These are phyloP conservation scores for Larimichthys polyactis DNA, from an alignment of 2,113 vertebrate genomes.

Conservation along the genomic window DNA sequence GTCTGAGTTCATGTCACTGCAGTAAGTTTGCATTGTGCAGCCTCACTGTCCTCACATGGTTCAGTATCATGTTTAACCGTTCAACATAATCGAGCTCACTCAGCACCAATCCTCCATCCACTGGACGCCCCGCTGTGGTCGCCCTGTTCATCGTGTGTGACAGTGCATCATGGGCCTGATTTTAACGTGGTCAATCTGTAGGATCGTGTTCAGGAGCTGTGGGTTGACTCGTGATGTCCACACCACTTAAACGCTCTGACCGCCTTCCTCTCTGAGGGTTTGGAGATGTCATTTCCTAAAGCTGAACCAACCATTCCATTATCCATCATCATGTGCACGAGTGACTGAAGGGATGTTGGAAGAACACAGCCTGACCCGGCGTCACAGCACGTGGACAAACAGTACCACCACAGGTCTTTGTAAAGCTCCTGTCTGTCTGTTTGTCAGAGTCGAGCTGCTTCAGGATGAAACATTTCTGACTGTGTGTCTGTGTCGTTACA, in stretches of 20 bases:
- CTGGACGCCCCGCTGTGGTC: neutral
- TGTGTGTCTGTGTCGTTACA: too few relatives aligned
- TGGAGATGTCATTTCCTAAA: constrained; percentile 11
- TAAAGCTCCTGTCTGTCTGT: neutral
- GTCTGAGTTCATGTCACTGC: too few relatives aligned
- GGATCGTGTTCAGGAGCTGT: constrained; percentile 2
- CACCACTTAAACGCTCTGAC: constrained; percentile 1
- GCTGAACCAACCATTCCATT: neutral
- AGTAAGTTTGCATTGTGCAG: too few relatives aligned
- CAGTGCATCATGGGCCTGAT: constrained; percentile 41
- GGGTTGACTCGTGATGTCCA: constrained; percentile 3
- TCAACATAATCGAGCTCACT: neutral
- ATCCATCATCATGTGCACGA: neutral
- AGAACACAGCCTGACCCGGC: neutral
- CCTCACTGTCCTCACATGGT: too few relatives aligned
- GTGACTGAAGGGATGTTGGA: neutral
- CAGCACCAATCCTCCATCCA: neutral
- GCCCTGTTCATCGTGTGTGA: constrained; percentile 48
- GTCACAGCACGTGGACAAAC: neutral
- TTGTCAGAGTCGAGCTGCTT: neutral
- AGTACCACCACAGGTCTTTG: neutral
- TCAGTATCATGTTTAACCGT: too few relatives aligned
- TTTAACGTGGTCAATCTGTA: constrained; percentile 45
- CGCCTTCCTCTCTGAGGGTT: neutral
- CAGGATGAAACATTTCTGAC: neutral